phyloP scores from a whole-genome alignment of 2,797 vertebrate genomes.

The Eleutherodactylus coqui region DNA sequence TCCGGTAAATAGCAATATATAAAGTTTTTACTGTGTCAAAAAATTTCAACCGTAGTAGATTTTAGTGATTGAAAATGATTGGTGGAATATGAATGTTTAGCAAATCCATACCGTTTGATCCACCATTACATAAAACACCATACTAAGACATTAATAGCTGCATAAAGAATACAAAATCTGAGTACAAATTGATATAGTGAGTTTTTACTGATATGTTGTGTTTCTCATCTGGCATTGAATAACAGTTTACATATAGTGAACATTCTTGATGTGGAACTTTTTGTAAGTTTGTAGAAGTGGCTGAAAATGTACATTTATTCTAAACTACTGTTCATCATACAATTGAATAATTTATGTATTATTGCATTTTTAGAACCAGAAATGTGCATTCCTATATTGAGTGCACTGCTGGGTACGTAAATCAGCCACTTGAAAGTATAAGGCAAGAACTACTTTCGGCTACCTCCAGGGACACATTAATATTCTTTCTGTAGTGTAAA shows the following conservation, averaged over 20 bases:
- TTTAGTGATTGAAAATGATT: background rate
- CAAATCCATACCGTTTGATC: background rate
- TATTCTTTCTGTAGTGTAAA: conserved; percentile 36
- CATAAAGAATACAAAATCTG: background rate
- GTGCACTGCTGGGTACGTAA: conserved; percentile 25
- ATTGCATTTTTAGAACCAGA: conserved; percentile 30
- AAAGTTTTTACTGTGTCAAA: background rate
- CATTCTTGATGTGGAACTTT: background rate
- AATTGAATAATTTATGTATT: conserved; percentile 36
- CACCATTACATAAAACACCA: background rate
- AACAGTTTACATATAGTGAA: background rate
- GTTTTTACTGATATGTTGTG: too few species aligned
- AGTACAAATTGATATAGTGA: background rate
- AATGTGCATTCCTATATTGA: conserved; percentile 8
- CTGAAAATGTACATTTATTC: conserved; percentile 16
- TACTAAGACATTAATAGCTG: background rate
- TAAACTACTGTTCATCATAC: conserved; percentile 26
- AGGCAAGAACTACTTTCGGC: conserved; percentile 22
- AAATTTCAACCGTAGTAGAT: background rate
- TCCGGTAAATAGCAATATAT: too few species aligned
- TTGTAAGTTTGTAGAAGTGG: background rate
- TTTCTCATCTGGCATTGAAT: background rate
- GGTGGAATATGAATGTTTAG: background rate
- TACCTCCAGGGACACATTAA: conserved; percentile 25
- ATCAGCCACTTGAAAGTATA: conserved; percentile 22